These are phyloP conservation scores for Cartodere bifasciata DNA, from an alignment of 2,888 invertebrate genomes.

Conservation along the genomic window DNA sequence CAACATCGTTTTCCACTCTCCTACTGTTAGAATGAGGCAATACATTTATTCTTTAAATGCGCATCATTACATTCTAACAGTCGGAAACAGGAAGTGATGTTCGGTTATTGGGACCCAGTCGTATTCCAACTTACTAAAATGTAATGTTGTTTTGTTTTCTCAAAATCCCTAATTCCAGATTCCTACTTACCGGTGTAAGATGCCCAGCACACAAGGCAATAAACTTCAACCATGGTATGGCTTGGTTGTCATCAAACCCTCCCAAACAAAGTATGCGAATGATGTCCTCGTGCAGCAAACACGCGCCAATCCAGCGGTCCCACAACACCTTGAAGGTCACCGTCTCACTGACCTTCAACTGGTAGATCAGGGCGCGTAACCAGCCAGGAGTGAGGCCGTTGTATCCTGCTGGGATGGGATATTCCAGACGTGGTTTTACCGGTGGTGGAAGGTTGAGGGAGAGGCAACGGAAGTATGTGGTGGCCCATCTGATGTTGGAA, in stretches of 20 bases:
- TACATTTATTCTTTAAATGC: too few species aligned
- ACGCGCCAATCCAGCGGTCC: conserved; percentile 52
- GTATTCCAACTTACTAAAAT: too few species aligned
- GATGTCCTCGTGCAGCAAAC: conserved; percentile 49
- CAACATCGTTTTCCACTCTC: too few species aligned
- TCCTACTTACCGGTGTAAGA: conserved; percentile 44
- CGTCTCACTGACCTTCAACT: conserved; percentile 42
- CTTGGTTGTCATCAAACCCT: conserved; percentile 47
- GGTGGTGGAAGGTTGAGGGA: conserved; percentile 68
- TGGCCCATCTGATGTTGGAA: conserved; percentile 53
- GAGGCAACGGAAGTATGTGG: conserved; percentile 66
- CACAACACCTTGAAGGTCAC: conserved; percentile 33
- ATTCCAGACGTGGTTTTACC: conserved; percentile 64
- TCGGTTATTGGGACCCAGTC: too few species aligned
- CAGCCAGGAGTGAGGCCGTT: conserved; percentile 71
- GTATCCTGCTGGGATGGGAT: conserved; percentile 53
- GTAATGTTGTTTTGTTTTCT: too few species aligned
- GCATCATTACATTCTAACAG: too few species aligned
- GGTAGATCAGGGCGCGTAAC: conserved; percentile 60
- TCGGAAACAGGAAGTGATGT: too few species aligned
- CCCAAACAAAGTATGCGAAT: conserved; percentile 58
- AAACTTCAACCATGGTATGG: conserved; percentile 60
- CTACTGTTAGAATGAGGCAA: too few species aligned
- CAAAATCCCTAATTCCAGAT: neutral
- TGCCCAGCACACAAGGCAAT: conserved; percentile 60